These are phyloP conservation scores for Luscinia megarhynchos DNA, from an alignment of 2,797 vertebrate species.

Conservation along the genomic window DNA sequence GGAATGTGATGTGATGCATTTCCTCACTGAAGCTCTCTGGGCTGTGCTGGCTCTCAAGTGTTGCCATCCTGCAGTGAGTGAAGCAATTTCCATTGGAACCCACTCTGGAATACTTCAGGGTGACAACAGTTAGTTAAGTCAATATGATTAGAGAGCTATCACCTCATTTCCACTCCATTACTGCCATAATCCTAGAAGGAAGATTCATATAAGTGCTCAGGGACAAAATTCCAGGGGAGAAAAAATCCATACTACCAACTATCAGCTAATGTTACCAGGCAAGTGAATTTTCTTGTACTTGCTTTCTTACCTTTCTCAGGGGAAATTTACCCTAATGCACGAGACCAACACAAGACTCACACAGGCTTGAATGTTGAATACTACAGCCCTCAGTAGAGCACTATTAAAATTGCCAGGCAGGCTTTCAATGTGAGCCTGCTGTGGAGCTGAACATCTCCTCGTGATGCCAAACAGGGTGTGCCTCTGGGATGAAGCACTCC, in stretches of 20 bases:
- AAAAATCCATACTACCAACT: background rate
- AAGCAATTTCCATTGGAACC: conserved; percentile 46
- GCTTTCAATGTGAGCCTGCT: background rate
- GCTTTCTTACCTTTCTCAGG: background rate
- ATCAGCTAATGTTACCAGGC: background rate
- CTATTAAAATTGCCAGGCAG: background rate
- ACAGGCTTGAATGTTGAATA: background rate
- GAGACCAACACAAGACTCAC: background rate
- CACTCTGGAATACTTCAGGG: background rate
- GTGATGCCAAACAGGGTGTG: rapidly evolving
- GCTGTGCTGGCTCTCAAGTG: background rate
- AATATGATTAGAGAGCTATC: background rate
- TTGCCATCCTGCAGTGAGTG: background rate
- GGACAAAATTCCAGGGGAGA: background rate
- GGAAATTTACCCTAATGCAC: background rate
- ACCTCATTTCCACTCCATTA: conserved; percentile 14
- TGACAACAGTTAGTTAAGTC: conserved; percentile 3
- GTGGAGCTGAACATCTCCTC: background rate
- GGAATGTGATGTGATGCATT: background rate
- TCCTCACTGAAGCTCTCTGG: background rate
- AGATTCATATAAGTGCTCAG: background rate
- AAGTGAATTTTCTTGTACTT: background rate
- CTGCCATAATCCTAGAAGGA: background rate
- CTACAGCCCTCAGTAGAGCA: background rate
- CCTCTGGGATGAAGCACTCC: background rate